Percentiles rank a stretch among this genome's conserved stretches.
phyloP scores from a whole-genome alignment of 2,888 invertebrate genomes.

The Muscina levida region DNA sequence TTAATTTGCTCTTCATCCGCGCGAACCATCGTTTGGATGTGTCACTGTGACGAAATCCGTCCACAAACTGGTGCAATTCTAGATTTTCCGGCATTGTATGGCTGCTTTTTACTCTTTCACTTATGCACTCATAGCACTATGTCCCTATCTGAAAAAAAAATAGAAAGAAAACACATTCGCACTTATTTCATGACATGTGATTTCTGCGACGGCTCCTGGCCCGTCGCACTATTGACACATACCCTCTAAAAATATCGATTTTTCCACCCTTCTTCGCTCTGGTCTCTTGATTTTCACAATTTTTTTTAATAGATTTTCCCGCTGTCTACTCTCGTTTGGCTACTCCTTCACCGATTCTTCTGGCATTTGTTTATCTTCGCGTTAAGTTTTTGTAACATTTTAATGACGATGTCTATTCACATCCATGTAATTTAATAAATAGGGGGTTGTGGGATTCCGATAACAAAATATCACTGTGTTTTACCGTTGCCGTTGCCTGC shows the following conservation, averaged over 20 bases:
- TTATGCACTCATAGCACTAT: slow-evolving; percentile 32
- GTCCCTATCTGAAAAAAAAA: slow-evolving; percentile 17
- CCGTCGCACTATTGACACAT: slow-evolving; percentile 11
- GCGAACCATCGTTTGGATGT: slow-evolving; percentile 74
- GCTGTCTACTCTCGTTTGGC: background rate
- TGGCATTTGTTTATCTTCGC: slow-evolving; percentile 8
- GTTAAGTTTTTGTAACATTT: slow-evolving; percentile 19
- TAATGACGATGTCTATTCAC: slow-evolving; percentile 12
- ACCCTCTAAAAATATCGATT: slow-evolving; percentile 38
- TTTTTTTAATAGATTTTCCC: background rate
- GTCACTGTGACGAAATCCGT: slow-evolving; percentile 79
- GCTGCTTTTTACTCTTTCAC: slow-evolving; percentile 51
- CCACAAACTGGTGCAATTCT: slow-evolving; percentile 90
- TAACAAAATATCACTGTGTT: slow-evolving; percentile 14
- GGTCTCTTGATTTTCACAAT: background rate
- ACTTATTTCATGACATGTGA: slow-evolving; percentile 10
- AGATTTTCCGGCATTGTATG: slow-evolving; percentile 90
- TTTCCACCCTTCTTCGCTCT: slow-evolving; percentile 14
- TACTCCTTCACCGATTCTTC: slow-evolving; percentile 18
- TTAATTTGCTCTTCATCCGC: slow-evolving; percentile 77
- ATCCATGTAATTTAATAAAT: background rate
- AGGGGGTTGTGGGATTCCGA: slow-evolving; percentile 7
- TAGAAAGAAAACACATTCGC: background rate
- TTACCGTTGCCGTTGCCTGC: slow-evolving; percentile 22
- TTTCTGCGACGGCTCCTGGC: background rate